phyloP scores from a whole-genome alignment of 1,140 invertebrate genomes.

The Drosophila prosaltans region DNA sequence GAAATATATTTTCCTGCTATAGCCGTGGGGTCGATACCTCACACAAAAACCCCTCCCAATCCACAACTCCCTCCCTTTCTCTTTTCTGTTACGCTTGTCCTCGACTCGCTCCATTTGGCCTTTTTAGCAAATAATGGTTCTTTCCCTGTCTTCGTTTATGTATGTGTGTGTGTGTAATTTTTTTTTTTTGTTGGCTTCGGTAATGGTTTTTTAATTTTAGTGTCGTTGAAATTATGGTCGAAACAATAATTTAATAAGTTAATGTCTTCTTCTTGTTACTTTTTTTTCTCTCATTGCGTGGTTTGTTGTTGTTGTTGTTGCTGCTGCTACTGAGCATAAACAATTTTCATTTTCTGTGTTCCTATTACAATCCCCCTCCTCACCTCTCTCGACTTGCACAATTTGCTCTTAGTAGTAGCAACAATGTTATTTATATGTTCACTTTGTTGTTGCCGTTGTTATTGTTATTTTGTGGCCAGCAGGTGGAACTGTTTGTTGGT shows the following conservation, averaged over 20 bases:
- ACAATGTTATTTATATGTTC: conserved; percentile 74
- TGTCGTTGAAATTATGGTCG: conserved; percentile 79
- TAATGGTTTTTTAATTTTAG: conserved; percentile 82
- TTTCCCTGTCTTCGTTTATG: not conserved
- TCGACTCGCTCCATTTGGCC: conserved; percentile 57
- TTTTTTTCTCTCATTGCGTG: not conserved
- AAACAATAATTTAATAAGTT: conserved; percentile 82
- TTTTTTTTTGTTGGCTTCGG: conserved; percentile 35
- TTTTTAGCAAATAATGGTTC: conserved; percentile 58
- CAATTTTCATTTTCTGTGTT: conserved; percentile 64
- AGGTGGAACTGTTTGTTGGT: conserved; percentile 59
- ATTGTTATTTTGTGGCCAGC: conserved; percentile 54
- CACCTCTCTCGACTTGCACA: conserved; percentile 17
- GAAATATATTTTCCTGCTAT: conserved; percentile 73
- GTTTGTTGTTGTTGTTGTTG: conserved; percentile 6
- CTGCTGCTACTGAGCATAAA: conserved; percentile 55
- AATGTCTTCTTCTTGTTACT: conserved; percentile 63
- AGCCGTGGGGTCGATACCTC: conserved; percentile 24
- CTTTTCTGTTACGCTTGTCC: not conserved
- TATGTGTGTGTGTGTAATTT: not conserved
- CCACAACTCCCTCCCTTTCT: not conserved
- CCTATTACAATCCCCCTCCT: conserved; percentile 10
- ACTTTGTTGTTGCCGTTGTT: conserved; percentile 39
- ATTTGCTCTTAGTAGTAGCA: conserved; percentile 51
- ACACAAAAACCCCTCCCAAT: not conserved